Conservation (phyloP, 2,797 vertebrate species). For the Sebastolobus altivelis region DNA sequence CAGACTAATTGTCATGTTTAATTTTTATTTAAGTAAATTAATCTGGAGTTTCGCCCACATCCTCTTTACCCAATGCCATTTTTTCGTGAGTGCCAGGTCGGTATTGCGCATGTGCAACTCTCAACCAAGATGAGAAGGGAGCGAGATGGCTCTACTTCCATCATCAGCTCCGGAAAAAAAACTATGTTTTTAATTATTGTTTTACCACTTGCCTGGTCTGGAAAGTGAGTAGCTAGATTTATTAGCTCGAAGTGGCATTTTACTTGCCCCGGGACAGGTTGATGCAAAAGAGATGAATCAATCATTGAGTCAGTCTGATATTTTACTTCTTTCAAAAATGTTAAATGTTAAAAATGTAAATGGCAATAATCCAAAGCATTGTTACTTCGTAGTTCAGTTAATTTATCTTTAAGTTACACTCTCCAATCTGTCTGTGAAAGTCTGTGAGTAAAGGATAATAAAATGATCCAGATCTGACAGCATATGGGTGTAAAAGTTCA, state of each 20-base stretch:
- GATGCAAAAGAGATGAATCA: background rate
- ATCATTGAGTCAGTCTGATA: background rate
- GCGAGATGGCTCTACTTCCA: background rate
- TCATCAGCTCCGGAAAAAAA: background rate
- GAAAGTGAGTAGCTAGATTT: fast-evolving
- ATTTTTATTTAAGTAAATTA: too few relatives aligned
- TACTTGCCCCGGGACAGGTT: background rate
- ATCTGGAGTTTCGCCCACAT: too few relatives aligned
- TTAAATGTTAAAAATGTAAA: background rate
- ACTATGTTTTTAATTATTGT: background rate
- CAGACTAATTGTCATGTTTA: too few relatives aligned
- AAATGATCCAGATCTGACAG: background rate
- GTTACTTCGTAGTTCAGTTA: background rate
- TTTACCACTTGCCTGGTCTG: fast-evolving
- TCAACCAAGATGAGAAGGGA: background rate
- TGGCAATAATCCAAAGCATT: background rate
- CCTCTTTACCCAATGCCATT: background rate
- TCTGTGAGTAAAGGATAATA: background rate
- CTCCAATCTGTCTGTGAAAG: background rate
- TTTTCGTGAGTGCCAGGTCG: too few relatives aligned
- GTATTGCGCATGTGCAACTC: fast-evolving
- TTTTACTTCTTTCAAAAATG: background rate
- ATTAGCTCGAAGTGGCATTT: background rate
- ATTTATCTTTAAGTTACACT: background rate
- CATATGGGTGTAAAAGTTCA: background rate